phyloP scores from a whole-genome alignment of 2,888 invertebrate species.

The Platycheirus rosarum region DNA sequence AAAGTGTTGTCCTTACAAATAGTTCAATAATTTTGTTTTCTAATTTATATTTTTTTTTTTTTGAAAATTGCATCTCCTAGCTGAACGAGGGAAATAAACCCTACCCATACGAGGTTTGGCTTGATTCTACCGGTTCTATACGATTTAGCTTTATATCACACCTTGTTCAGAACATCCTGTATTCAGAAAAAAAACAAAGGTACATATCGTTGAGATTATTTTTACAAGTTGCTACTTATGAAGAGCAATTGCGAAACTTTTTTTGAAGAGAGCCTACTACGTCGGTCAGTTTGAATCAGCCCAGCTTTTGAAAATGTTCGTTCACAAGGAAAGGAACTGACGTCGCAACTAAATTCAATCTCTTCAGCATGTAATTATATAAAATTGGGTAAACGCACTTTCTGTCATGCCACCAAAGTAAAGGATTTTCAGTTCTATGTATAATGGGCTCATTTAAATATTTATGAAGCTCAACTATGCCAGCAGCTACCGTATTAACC shows the following conservation, averaged over 20 bases:
- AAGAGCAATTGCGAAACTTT: slow-evolving; percentile 30
- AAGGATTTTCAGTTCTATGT: slow-evolving; percentile 5
- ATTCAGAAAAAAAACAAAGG: no score
- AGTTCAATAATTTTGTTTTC: no score
- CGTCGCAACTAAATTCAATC: slow-evolving; percentile 16
- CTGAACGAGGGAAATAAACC: no score
- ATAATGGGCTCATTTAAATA: slow-evolving; percentile 14
- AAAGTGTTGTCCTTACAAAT: no score
- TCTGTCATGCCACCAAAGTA: slow-evolving; percentile 30
- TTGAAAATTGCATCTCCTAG: no score
- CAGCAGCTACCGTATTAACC: not conserved
- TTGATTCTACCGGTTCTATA: no score
- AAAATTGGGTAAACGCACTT: slow-evolving; percentile 10
- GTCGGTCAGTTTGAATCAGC: slow-evolving; percentile 13
- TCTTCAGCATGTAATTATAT: slow-evolving; percentile 4
- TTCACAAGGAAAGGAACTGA: slow-evolving; percentile 21
- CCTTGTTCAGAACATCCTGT: no score
- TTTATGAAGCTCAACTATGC: slow-evolving; percentile 11
- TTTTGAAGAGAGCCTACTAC: slow-evolving; percentile 19
- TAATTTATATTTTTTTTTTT: no score
- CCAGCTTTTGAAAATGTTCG: slow-evolving; percentile 16
- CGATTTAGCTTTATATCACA: no score
- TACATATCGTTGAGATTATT: no score
- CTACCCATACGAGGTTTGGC: no score
- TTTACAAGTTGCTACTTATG: slow-evolving; percentile 17